Evolutionary conservation across 2,888 invertebrate species (phyloP).

Genomic region (Apodemia duryi): DNA sequence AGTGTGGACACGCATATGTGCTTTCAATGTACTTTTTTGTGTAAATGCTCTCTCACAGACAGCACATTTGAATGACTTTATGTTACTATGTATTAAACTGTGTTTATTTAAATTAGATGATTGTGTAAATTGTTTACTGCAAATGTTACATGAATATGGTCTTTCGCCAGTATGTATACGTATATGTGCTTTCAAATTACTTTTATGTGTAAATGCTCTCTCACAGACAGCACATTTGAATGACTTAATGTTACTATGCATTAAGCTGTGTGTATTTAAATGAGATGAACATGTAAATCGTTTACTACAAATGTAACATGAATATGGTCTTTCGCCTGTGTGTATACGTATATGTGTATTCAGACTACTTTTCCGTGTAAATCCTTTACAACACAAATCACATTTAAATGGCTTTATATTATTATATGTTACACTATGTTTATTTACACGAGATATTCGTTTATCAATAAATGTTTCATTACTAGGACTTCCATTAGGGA

Average conservation of each 20-base stretch:
- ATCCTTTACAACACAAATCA: no score
- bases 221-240: slow-evolving; percentile 2
- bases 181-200: not conserved
- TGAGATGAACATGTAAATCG: not conserved
- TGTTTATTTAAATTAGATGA: not conserved
- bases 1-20: slow-evolving; percentile 28
- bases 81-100: not conserved
- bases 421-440: no score
- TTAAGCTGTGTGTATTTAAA: not conserved
- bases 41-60: not conserved
- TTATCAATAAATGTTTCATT: no score
- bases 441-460: no score
- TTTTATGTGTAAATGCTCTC: not conserved
- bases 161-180: slow-evolving; percentile 20
- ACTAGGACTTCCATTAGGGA: no score
- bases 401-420: no score
- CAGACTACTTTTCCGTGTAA: not conserved
- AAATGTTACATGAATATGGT: slow-evolving; percentile 2
- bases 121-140: not conserved
- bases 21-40: not conserved
- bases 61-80: slow-evolving; percentile 4
- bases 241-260: not conserved
- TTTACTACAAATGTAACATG: slow-evolving; percentile 27
- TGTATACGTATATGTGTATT: slow-evolving; percentile 26
- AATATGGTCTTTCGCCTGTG: slow-evolving; percentile 27